A percentile compares a stretch with the other conserved stretches of the same genome.
These are phyloP conservation scores for Conops quadrifasciatus DNA, from an alignment of 2,888 invertebrate genomes.

Conservation along the genomic window DNA sequence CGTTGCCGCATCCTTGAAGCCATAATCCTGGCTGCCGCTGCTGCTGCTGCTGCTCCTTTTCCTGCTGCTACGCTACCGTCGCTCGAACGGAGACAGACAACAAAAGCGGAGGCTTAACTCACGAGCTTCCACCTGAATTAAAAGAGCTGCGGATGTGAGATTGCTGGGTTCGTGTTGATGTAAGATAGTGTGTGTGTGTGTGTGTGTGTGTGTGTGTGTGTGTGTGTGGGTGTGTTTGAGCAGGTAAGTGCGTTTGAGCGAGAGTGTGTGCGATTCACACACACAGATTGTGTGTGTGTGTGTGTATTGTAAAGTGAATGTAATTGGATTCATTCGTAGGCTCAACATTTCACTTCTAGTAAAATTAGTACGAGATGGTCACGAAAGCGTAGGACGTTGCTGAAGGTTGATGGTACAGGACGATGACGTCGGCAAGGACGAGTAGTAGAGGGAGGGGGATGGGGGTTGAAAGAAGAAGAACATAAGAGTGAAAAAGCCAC, in stretches of 20 bases:
- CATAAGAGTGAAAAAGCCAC: slow-evolving; percentile 18
- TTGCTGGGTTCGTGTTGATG: too few relatives aligned
- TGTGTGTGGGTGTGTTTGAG: neutral
- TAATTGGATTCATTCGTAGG: slow-evolving; percentile 40
- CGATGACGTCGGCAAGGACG: neutral
- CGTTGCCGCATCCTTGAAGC: slow-evolving; percentile 22
- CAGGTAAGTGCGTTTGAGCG: neutral
- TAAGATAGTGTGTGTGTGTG: too few relatives aligned
- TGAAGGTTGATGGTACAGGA: neutral
- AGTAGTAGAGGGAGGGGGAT: neutral
- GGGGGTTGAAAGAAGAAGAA: neutral
- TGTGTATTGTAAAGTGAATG: slow-evolving; percentile 29
- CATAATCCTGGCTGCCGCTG: neutral
- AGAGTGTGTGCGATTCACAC: neutral
- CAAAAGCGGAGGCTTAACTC: slow-evolving; percentile 14
- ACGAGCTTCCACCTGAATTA: slow-evolving; percentile 27
- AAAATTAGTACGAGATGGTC: slow-evolving; percentile 13
- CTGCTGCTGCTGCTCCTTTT: neutral
- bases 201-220: too few relatives aligned
- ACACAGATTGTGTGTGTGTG: slow-evolving; percentile 11
- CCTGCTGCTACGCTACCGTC: neutral
- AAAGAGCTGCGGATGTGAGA: slow-evolving; percentile 3
- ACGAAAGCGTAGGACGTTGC: neutral
- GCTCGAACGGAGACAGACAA: slow-evolving; percentile 4
- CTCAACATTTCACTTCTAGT: slow-evolving; percentile 22